Percentiles rank a stretch among this genome's conserved stretches.
Evolutionary conservation across 1,140 invertebrate species (phyloP).

Genomic region (Sycophila sp.): DNA sequence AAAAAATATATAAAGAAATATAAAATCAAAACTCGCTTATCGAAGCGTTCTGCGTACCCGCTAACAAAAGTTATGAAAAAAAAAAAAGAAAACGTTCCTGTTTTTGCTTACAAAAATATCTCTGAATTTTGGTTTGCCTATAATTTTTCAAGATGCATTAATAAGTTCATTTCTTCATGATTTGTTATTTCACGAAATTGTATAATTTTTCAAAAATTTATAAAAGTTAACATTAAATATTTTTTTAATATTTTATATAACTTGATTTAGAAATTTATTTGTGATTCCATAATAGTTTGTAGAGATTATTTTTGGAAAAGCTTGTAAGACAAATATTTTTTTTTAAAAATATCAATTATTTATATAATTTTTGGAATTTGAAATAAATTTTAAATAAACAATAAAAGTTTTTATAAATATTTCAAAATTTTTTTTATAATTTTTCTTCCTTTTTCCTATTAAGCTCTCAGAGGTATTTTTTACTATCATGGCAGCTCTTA

Average conservation of each 20-base stretch:
- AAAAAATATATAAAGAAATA: conserved; percentile 30
- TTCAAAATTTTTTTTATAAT: conserved; percentile 16
- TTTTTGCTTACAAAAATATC: conserved; percentile 30
- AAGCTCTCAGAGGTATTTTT: conserved; percentile 25
- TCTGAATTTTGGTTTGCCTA: conserved; percentile 12
- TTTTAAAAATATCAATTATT: conserved; percentile 11
- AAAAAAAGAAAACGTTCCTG: conserved; percentile 24
- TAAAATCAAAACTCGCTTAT: conserved; percentile 35
- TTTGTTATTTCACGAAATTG: not conserved
- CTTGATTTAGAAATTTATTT: conserved; percentile 34
- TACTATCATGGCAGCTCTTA: conserved; percentile 4
- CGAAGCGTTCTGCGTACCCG: conserved; percentile 10
- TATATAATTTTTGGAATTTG: conserved; percentile 35
- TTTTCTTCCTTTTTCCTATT: conserved; percentile 18
- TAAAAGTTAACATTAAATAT: not conserved
- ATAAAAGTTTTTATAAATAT: conserved; percentile 29
- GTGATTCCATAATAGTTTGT: conserved; percentile 31
- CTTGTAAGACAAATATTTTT: conserved; percentile 10
- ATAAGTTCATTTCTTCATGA: conserved; percentile 2
- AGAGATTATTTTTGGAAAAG: conserved; percentile 16
- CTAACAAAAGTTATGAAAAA: no score
- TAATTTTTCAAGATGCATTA: no score
- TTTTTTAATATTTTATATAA: conserved; percentile 13
- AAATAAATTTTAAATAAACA: conserved; percentile 27
- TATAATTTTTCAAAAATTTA: conserved; percentile 15